Conservation (phyloP, 2,888 invertebrate species). For the Drosophila kanekoi region DNA sequence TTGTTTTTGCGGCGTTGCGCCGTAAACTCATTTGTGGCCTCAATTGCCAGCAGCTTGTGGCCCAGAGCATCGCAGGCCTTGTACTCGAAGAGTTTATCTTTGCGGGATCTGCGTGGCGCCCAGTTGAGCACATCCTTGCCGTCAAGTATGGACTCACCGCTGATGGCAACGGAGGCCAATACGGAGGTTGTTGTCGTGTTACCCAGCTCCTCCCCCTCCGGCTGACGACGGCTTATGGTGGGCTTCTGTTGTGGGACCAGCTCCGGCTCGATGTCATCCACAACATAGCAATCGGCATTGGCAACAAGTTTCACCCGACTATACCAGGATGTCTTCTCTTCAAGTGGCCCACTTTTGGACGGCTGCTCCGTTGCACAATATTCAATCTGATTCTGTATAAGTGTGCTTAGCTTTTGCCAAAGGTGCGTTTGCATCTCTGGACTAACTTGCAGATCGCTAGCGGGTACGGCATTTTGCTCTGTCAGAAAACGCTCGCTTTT, state of each 20-base stretch:
- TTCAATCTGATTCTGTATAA: slow-evolving; percentile 68
- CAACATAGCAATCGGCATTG: slow-evolving; percentile 68
- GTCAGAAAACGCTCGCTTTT: slow-evolving; percentile 69
- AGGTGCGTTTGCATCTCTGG: slow-evolving; percentile 72
- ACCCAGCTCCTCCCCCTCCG: slow-evolving; percentile 15
- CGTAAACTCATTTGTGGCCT: slow-evolving; percentile 72
- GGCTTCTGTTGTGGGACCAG: slow-evolving; percentile 58
- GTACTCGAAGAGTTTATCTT: slow-evolving; percentile 68
- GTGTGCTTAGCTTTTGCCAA: slow-evolving; percentile 63
- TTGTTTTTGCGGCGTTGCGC: slow-evolving; percentile 67
- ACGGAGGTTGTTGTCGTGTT: background rate
- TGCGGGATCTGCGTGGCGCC: slow-evolving; percentile 57
- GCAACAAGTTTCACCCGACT: slow-evolving; percentile 64
- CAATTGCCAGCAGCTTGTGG: slow-evolving; percentile 48
- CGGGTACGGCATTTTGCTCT: slow-evolving; percentile 36
- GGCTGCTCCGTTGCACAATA: slow-evolving; percentile 38
- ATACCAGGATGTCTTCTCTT: background rate
- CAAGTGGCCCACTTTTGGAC: background rate
- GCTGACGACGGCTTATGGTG: slow-evolving; percentile 59
- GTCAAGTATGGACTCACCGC: slow-evolving; percentile 57
- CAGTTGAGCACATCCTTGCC: slow-evolving; percentile 64
- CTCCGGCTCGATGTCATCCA: slow-evolving; percentile 59
- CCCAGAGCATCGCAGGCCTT: slow-evolving; percentile 39
- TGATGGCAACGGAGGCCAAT: slow-evolving; percentile 50
- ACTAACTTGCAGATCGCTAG: slow-evolving; percentile 69